Evolutionary conservation across 2,888 invertebrate species (phyloP).

Genomic region (Drosophila atroscutellata): DNA sequence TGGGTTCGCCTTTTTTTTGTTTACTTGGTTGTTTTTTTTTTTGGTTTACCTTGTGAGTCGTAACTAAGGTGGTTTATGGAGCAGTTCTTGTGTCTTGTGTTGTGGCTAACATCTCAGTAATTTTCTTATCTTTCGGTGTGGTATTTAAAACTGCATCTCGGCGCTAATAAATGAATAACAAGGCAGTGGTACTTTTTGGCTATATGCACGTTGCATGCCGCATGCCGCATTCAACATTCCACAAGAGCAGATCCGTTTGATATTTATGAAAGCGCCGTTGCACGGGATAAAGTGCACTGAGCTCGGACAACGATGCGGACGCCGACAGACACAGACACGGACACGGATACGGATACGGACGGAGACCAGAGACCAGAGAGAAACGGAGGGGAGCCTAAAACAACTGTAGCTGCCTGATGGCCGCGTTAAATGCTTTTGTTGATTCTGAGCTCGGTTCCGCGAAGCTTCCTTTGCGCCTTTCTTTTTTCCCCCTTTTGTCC

Average conservation of each 20-base stretch:
- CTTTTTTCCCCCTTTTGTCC: neutral
- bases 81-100: neutral
- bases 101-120: neutral
- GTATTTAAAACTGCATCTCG: conserved; percentile 73
- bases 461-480: conserved; percentile 2
- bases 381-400: conserved; percentile 50
- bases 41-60: neutral
- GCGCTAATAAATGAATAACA: conserved; percentile 70
- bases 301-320: conserved; percentile 30
- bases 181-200: conserved; percentile 24
- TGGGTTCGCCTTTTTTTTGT: neutral
- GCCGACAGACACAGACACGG: neutral
- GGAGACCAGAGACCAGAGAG: neutral
- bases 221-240: conserved; percentile 10
- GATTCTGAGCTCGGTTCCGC: conserved; percentile 65
- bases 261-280: conserved; percentile 69
- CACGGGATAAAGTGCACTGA: conserved; percentile 67
- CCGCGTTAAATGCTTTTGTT: conserved; percentile 79
- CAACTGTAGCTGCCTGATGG: conserved; percentile 73
- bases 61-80: neutral
- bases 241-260: conserved; percentile 44
- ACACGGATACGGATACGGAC: neutral
- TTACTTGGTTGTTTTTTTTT: neutral
- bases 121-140: conserved; percentile 19
- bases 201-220: conserved; percentile 29